A percentile compares a stretch with the other conserved stretches of the same genome.
These are phyloP conservation scores for Zaprionus inermis DNA, from an alignment of 1,140 invertebrate species.

Conservation along the genomic window DNA sequence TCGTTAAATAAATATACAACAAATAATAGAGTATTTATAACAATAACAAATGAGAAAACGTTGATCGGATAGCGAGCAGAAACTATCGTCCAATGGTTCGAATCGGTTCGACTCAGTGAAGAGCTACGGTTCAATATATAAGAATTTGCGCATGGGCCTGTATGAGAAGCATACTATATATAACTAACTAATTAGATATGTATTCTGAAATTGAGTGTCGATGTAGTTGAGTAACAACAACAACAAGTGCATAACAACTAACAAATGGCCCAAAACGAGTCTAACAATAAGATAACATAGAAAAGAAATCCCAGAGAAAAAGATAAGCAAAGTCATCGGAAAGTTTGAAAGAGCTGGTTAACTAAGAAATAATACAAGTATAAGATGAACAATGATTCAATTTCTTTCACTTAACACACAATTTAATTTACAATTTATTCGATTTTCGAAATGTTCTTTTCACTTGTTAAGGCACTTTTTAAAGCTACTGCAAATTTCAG, in stretches of 20 bases:
- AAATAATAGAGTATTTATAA: slow-evolving; percentile 53
- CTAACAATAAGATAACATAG: slow-evolving; percentile 24
- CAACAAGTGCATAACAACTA: slow-evolving; percentile 34
- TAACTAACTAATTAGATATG: slow-evolving; percentile 64
- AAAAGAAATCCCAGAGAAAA: slow-evolving; percentile 12
- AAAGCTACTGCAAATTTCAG: slow-evolving; percentile 44
- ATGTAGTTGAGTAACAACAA: slow-evolving; percentile 47
- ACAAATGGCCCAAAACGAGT: slow-evolving; percentile 27
- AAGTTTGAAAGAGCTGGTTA: slow-evolving; percentile 38
- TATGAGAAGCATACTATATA: slow-evolving; percentile 21
- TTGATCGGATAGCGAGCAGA: slow-evolving; percentile 16
- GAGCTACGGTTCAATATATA: slow-evolving; percentile 19
- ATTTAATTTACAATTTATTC: slow-evolving; percentile 2
- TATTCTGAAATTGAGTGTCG: slow-evolving; percentile 51
- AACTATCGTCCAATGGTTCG: slow-evolving; percentile 37
- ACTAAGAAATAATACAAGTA: slow-evolving; percentile 9
- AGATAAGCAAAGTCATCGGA: slow-evolving; percentile 18
- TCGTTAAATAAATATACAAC: slow-evolving; percentile 76
- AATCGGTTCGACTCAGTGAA: slow-evolving; percentile 7
- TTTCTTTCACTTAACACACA: slow-evolving; percentile 9
- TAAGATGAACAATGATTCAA: slow-evolving; percentile 24
- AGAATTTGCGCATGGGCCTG: slow-evolving; percentile 23
- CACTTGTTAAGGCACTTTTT: slow-evolving; percentile 39
- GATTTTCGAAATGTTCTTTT: slow-evolving; percentile 31
- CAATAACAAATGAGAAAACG: slow-evolving; percentile 27